Base-by-base conservation (phyloP, 2,797 vertebrate genomes). In the Eulemur mongoz region DNA sequence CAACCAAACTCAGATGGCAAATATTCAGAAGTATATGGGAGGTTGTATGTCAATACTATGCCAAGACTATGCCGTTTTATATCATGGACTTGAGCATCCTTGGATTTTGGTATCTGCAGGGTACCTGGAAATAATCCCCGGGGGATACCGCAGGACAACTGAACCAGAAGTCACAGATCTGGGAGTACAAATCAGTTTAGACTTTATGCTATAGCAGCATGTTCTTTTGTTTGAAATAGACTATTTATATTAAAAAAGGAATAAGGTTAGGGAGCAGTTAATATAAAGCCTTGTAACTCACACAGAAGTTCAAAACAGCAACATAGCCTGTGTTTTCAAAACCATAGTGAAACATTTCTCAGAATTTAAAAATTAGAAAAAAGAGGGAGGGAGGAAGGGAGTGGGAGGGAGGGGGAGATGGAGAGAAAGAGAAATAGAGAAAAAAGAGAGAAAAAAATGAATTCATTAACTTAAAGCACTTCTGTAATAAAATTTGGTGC, bases 401-500 rank as follows among this genome's bases (percentile, higher is more conserved):
- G 12, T n/a, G 12, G 27, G 1, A 20, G 38, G 61, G n/a, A 86
- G 12, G 4, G n/a, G 27, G 15, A 80, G 72, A 80, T 61, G 59
- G 32, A 87, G 12, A 63, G 12, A 38, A 0, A 23, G 27, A 76
- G 30, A 32, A 52, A 70, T 1, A 6, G 30, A 93, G 38, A 61
- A 43, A 14, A 72, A 25, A 54, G 35, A 76, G 32, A 65, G 81
- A 70, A 69, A 86, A 91, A 72, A 83, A 76, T 5, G 11, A 92
- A 76, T 35, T 30, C 3, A 32, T 70, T 61, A 75, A 54, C 43
- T 89, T 89, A 72, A 95, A 93, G 45, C 9, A 32, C 18, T 54
- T 75, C 6, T 30, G 23, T 48, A 86, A 91, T 89, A 72, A 93
- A 82, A 70, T 90, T 43, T 52, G 69, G 30, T 52, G 22, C 17